These are phyloP conservation scores for Eurypyga helias DNA, from an alignment of 2,113 vertebrate species.

Conservation along the genomic window DNA sequence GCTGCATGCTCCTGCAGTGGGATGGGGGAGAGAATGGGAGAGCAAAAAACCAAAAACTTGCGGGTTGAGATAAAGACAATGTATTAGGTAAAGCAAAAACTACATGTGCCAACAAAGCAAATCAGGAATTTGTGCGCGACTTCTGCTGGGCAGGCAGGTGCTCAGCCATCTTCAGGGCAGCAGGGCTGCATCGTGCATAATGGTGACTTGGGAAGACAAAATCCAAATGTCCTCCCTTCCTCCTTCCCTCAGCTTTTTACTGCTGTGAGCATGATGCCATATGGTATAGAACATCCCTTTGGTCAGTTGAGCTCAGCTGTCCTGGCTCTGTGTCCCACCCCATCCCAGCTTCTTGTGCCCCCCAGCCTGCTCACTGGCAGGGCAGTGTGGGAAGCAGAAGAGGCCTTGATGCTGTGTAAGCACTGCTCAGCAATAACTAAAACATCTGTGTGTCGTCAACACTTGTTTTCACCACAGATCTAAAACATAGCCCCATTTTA, in stretches of 20 bases:
- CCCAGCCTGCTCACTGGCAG: neutral
- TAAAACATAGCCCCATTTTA: neutral
- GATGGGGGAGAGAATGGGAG: neutral
- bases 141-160: neutral
- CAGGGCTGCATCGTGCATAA: fast-evolving
- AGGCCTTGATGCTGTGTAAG: neutral
- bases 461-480: neutral
- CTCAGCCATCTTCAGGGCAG: neutral
- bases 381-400: neutral
- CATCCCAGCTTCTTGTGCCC: neutral
- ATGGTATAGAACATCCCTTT: neutral
- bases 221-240: fast-evolving
- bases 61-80: neutral
- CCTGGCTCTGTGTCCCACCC: too few species aligned
- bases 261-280: neutral
- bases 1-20: neutral
- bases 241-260: neutral
- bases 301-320: neutral
- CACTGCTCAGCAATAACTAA: neutral
- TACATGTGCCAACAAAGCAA: fast-evolving
- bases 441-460: neutral
- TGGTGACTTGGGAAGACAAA: neutral
- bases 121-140: neutral
- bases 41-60: neutral
- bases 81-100: neutral